These are phyloP conservation scores for Stictonetta naevosa DNA, from an alignment of 2,113 vertebrate genomes.

Conservation along the genomic window DNA sequence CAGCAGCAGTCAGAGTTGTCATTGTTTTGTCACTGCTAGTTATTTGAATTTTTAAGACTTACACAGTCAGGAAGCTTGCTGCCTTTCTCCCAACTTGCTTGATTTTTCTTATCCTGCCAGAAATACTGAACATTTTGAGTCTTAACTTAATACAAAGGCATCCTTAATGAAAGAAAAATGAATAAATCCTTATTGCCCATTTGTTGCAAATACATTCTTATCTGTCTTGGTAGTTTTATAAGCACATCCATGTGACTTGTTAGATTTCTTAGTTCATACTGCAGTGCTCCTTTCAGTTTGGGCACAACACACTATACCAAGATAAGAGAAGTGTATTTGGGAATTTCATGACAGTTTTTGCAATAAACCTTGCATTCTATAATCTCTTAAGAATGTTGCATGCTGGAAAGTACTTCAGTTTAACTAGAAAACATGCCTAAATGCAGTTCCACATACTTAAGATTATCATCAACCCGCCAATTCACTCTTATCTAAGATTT, in stretches of 20 bases:
- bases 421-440: neutral
- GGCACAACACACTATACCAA: neutral
- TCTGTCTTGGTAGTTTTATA: neutral
- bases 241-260: neutral
- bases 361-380: neutral
- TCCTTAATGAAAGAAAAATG: neutral
- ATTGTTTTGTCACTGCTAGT: neutral
- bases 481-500: conserved; percentile 14
- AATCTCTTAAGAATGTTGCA: neutral
- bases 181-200: neutral
- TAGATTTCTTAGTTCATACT: neutral
- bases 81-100: neutral
- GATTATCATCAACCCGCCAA: conserved; percentile 22
- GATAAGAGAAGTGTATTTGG: neutral
- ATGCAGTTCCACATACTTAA: neutral
- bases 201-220: neutral
- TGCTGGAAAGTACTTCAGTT: neutral
- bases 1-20: neutral
- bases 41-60: neutral
- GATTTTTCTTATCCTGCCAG: neutral
- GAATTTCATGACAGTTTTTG: neutral
- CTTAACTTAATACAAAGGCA: neutral
- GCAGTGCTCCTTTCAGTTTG: neutral
- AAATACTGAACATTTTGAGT: neutral
- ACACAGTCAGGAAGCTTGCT: neutral